Evolutionary conservation across 30 jellyfish, hydroid and myxozoan species (phyloP).

Genomic region (Hydra vulgaris): DNA sequence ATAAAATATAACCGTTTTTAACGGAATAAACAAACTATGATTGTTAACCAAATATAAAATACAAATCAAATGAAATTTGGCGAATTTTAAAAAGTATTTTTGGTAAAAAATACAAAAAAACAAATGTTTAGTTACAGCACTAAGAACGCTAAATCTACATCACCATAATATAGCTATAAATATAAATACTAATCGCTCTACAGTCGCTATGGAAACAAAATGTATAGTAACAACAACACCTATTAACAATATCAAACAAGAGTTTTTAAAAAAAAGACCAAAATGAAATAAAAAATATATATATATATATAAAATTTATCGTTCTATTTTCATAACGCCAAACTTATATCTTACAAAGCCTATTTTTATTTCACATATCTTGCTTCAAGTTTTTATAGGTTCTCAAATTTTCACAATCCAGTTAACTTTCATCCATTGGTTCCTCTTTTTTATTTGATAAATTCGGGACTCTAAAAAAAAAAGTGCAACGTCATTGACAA

Average conservation of each 20-base stretch:
- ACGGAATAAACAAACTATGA: too few relatives aligned
- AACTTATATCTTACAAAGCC: not conserved
- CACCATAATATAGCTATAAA: not conserved
- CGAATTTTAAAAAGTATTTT: too few relatives aligned
- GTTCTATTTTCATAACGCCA: not conserved
- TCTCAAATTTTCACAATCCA: not conserved
- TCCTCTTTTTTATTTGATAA: constrained; percentile 26
- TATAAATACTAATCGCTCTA: not conserved
- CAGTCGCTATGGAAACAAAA: not conserved
- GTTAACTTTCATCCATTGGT: constrained; percentile 59
- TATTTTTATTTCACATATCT: not conserved
- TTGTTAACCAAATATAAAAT: too few relatives aligned
- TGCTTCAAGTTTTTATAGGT: not conserved
- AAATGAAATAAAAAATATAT: not conserved
- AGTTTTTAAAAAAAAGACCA: not conserved
- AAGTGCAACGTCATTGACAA: not conserved
- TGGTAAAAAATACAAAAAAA: too few relatives aligned
- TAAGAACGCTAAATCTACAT: not conserved
- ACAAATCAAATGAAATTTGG: too few relatives aligned
- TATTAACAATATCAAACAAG: not conserved
- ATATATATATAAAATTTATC: too few relatives aligned
- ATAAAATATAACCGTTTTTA: too few relatives aligned
- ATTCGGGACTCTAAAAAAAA: not conserved
- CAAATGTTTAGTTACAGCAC: not conserved
- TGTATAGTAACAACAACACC: not conserved